Percentiles rank a stretch among this genome's conserved stretches.
Evolutionary conservation across 2,888 invertebrate genomes (phyloP).

Genomic region (Hypselothyrea guttata): DNA sequence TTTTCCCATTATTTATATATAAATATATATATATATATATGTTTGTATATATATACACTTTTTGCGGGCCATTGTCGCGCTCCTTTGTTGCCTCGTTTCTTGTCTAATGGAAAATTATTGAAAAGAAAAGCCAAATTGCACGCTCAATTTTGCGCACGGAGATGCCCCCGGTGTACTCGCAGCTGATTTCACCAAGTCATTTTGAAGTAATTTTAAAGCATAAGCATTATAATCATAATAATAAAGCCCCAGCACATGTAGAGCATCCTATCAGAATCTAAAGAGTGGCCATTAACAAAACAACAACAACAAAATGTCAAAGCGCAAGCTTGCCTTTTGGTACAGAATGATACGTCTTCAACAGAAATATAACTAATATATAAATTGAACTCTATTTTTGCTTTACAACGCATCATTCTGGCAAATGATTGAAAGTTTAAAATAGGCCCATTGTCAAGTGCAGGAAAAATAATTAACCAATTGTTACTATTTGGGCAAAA

Average conservation of each 20-base stretch:
- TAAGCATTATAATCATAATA: conserved; percentile 31
- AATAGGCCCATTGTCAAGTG: too few species aligned
- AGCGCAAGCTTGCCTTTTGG: too few species aligned
- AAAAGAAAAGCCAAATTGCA: conserved; percentile 60
- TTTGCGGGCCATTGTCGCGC: conserved; percentile 33
- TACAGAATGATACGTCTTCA: too few species aligned
- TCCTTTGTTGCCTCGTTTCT: conserved; percentile 33
- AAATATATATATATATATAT: too few species aligned
- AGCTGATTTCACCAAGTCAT: conserved; percentile 27
- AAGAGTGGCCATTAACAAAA: conserved; percentile 1
- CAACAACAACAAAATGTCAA: not conserved
- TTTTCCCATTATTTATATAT: conserved; percentile 1
- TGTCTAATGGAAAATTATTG: conserved; percentile 64
- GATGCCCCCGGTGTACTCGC: not conserved
- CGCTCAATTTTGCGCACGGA: conserved; percentile 53
- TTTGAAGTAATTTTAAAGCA: conserved; percentile 47
- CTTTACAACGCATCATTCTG: too few species aligned
- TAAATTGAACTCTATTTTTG: too few species aligned
- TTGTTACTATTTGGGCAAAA: too few species aligned
- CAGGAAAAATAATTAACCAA: too few species aligned
- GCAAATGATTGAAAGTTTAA: too few species aligned
- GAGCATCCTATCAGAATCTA: conserved; percentile 24
- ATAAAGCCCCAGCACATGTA: conserved; percentile 45
- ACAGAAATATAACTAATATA: too few species aligned
- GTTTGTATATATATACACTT: conserved; percentile 4